phyloP scores from a whole-genome alignment of 2,113 vertebrate genomes.

The Melanerpes aurifrons region DNA sequence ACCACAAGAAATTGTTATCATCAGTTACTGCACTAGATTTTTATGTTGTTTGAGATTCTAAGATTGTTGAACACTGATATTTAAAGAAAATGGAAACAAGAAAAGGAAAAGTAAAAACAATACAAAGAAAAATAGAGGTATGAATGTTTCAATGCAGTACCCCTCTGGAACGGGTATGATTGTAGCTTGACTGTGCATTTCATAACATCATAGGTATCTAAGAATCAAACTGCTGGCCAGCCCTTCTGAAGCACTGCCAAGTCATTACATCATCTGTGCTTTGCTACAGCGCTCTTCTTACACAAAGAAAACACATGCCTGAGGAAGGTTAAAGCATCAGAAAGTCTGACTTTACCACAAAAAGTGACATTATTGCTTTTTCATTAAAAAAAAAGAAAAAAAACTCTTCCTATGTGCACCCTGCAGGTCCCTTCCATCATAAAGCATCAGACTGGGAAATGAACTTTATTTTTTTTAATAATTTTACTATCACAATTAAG shows the following conservation, averaged over 20 bases:
- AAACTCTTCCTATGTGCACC: not conserved
- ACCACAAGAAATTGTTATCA: not conserved
- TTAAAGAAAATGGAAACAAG: not conserved
- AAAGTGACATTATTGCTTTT: not conserved
- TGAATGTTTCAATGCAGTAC: not conserved
- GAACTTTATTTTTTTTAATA: not conserved
- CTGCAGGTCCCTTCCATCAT: not conserved
- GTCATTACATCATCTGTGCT: not conserved
- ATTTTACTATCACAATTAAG: not conserved
- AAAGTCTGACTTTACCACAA: not conserved
- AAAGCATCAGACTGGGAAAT: not conserved
- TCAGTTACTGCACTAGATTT: not conserved
- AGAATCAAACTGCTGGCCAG: not conserved
- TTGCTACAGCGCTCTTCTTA: not conserved
- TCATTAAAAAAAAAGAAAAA: not conserved
- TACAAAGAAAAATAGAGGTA: not conserved
- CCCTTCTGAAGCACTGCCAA: not conserved
- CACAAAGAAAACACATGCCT: not conserved
- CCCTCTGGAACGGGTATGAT: not conserved
- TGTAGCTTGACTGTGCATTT: not conserved
- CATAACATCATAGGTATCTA: not conserved
- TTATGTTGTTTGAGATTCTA: not conserved
- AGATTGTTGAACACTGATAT: not conserved
- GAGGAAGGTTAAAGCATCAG: not conserved
- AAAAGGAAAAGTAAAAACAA: not conserved